phyloP scores from a whole-genome alignment of 2,797 vertebrate species.

The Parambassis ranga region DNA sequence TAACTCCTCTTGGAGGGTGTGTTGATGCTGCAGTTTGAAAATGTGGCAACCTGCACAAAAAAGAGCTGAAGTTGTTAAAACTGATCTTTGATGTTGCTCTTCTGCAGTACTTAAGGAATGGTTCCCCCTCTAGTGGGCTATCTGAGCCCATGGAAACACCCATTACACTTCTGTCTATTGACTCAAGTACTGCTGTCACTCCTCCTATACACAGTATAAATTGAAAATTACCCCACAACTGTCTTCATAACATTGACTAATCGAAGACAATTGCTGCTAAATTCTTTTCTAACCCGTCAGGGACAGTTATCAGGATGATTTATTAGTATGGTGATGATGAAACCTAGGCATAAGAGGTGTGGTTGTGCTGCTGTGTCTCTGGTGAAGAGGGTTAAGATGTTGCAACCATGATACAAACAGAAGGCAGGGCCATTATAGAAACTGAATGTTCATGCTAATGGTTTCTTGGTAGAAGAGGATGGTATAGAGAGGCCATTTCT shows the following conservation, averaged over 20 bases:
- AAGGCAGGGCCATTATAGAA: constrained; percentile 56
- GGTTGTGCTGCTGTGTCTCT: constrained; percentile 3
- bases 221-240: constrained; percentile 15
- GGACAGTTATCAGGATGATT: constrained; percentile 22
- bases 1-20: background rate
- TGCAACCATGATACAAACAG: constrained; percentile 38
- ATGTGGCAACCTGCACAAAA: background rate
- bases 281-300: constrained; percentile 24
- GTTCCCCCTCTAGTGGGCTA: constrained; percentile 40
- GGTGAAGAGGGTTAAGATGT: constrained; percentile 3
- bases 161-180: constrained; percentile 22
- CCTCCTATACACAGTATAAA: constrained; percentile 20
- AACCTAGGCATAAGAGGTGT: background rate
- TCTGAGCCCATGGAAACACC: background rate
- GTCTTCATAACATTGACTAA: constrained; percentile 21
- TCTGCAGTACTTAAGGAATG: constrained; percentile 24
- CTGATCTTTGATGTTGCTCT: constrained; percentile 17
- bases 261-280: constrained; percentile 12
- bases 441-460: constrained; percentile 62
- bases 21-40: constrained; percentile 10
- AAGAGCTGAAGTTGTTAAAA: constrained; percentile 10
- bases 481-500: constrained; percentile 33
- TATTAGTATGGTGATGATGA: constrained; percentile 12
- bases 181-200: constrained; percentile 9
- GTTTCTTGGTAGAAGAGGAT: constrained; percentile 56